These are phyloP conservation scores for Tarsius wallacei DNA, from an alignment of 2,797 vertebrate genomes.

Conservation along the genomic window DNA sequence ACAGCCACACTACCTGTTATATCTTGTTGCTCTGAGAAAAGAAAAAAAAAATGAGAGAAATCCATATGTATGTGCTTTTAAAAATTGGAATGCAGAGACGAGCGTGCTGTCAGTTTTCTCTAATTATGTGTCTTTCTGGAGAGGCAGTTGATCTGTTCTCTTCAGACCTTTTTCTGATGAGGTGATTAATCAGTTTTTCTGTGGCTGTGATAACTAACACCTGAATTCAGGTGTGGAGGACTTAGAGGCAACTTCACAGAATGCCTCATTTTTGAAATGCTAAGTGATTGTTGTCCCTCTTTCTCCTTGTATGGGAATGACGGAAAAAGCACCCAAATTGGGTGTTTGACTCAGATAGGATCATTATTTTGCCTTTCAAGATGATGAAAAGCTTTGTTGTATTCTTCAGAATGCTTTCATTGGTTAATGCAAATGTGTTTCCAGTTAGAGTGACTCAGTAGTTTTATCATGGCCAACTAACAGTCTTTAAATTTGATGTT, in stretches of 20 bases:
- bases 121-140: slow-evolving; percentile 65
- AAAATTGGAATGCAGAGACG: slow-evolving; percentile 63
- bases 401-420: slow-evolving; percentile 17
- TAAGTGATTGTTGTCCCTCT: background rate
- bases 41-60: slow-evolving; percentile 11
- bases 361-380: slow-evolving; percentile 48
- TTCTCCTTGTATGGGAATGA: slow-evolving; percentile 9
- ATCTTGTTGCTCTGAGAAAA: slow-evolving; percentile 74
- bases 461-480: slow-evolving; percentile 7
- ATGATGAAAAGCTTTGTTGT: slow-evolving; percentile 11
- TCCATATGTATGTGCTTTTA: slow-evolving; percentile 38
- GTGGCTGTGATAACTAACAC: background rate
- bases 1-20: slow-evolving; percentile 70
- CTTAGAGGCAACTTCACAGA: background rate
- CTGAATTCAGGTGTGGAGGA: slow-evolving; percentile 19
- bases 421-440: slow-evolving; percentile 16
- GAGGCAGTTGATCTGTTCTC: slow-evolving; percentile 47
- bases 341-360: background rate
- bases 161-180: slow-evolving; percentile 50
- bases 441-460: background rate
- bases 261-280: slow-evolving; percentile 32
- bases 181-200: slow-evolving; percentile 66
- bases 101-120: slow-evolving; percentile 60
- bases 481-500: slow-evolving; percentile 11
- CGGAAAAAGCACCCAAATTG: background rate